These are phyloP conservation scores for Fulmarus glacialis DNA, from an alignment of 2,113 vertebrate species.

Conservation along the genomic window DNA sequence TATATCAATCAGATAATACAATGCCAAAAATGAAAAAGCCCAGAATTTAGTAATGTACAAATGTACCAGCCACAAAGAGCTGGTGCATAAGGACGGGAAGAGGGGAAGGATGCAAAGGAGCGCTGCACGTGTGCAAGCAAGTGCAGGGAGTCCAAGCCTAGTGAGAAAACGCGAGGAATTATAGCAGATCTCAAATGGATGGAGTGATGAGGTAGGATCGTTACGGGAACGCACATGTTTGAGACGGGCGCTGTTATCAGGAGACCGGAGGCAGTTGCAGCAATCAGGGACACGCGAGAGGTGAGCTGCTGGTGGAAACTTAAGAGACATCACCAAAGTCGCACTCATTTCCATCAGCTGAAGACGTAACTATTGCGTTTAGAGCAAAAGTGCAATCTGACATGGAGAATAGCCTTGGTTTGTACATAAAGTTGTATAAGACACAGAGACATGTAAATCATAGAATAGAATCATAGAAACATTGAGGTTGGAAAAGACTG, in stretches of 20 bases:
- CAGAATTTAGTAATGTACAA: not conserved
- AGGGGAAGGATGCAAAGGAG: not conserved
- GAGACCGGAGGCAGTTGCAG: not conserved
- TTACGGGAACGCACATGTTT: accelerated
- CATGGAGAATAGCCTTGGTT: not conserved
- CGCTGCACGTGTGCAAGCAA: accelerated
- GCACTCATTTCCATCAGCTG: not conserved
- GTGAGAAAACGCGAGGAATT: not conserved
- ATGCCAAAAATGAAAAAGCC: not conserved
- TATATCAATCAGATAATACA: not conserved
- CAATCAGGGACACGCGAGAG: accelerated
- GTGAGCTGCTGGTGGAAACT: not conserved
- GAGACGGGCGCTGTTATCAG: accelerated
- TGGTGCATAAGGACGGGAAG: too few relatives aligned
- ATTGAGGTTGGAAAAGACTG: not conserved
- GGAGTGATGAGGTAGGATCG: not conserved
- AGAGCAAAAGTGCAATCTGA: not conserved
- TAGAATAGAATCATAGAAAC: accelerated
- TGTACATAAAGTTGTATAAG: accelerated
- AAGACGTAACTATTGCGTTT: accelerated
- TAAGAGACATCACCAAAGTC: not conserved
- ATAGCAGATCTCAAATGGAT: not conserved
- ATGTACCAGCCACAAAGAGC: not conserved
- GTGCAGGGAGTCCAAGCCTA: accelerated
- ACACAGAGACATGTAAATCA: not conserved